phyloP scores from a whole-genome alignment of 2,113 vertebrate genomes.

The Lipotes vexillifer region DNA sequence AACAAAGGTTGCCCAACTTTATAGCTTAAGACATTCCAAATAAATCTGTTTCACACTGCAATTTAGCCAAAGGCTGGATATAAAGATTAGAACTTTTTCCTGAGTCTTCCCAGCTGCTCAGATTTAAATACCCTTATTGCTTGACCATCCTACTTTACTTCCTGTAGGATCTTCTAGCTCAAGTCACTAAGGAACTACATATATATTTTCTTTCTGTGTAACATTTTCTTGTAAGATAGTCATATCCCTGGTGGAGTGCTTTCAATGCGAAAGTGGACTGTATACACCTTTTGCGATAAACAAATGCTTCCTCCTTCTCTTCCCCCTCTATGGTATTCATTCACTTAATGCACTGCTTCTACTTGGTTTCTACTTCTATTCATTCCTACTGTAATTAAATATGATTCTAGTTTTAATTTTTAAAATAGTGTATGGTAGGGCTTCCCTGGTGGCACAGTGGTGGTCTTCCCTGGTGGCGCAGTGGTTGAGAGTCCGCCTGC shows the following conservation, averaged over 20 bases:
- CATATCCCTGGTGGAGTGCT: neutral
- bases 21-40: slow-evolving; percentile 59
- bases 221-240: neutral
- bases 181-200: neutral
- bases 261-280: neutral
- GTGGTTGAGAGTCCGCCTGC: no score
- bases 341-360: neutral
- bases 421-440: neutral
- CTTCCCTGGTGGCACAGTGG: no score
- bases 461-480: no score
- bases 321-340: no score
- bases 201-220: neutral
- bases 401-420: neutral
- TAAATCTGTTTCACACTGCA: slow-evolving; percentile 64
- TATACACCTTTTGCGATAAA: neutral
- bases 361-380: neutral
- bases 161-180: neutral
- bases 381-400: neutral
- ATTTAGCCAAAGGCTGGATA: slow-evolving; percentile 52
- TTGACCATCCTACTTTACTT: neutral
- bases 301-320: neutral
- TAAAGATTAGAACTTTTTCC: slow-evolving; percentile 46
- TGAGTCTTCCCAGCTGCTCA: neutral
- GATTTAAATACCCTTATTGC: neutral
- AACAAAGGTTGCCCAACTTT: slow-evolving; percentile 62